Conservation (phyloP, 2,888 invertebrate genomes). For the Drosophila setosimentum region DNA sequence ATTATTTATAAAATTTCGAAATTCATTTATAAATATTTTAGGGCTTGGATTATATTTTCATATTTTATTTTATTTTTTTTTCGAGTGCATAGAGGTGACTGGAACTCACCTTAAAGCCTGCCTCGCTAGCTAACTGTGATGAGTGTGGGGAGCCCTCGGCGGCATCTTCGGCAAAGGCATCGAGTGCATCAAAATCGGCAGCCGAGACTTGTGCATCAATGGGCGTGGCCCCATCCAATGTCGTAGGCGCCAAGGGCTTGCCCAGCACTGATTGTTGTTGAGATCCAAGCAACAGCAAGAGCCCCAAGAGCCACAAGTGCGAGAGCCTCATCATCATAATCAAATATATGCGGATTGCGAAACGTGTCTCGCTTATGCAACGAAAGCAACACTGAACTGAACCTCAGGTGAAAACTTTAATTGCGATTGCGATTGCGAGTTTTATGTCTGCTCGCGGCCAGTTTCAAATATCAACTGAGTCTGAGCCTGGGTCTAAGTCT, state of each 20-base stretch:
- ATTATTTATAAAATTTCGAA: not conserved
- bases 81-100: not conserved
- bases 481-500: too few species aligned
- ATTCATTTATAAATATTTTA: not conserved
- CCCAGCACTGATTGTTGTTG: constrained; percentile 19
- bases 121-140: constrained; percentile 41
- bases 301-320: constrained; percentile 6
- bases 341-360: constrained; percentile 31
- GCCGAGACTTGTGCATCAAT: constrained; percentile 72
- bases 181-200: constrained; percentile 67
- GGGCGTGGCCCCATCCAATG: constrained; percentile 72
- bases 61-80: not conserved
- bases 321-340: constrained; percentile 19
- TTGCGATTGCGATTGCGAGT: constrained; percentile 1
- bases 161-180: constrained; percentile 60
- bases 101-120: constrained; percentile 73
- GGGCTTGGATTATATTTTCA: not conserved
- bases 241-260: constrained; percentile 65
- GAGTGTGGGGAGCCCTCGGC: constrained; percentile 53
- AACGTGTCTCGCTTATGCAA: constrained; percentile 45
- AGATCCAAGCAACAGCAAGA: not conserved
- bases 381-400: constrained; percentile 23
- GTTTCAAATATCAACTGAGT: constrained; percentile 65
- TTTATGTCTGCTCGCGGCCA: constrained; percentile 50
- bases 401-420: constrained; percentile 4